These are phyloP conservation scores for Maconellicoccus hirsutus DNA, from an alignment of 1,140 invertebrate species.

Conservation along the genomic window DNA sequence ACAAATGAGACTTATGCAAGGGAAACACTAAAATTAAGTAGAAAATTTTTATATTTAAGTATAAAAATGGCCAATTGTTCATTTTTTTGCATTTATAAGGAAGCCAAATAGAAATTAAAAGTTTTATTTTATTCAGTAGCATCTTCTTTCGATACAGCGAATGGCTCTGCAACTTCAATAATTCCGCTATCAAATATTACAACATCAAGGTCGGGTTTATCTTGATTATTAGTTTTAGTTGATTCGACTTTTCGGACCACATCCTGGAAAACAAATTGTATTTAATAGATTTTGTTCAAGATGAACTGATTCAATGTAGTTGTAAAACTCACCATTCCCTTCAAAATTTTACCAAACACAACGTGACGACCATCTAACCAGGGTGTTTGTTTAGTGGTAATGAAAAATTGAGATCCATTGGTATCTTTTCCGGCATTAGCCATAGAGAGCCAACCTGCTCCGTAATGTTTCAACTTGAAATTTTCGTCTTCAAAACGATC, in stretches of 20 bases:
- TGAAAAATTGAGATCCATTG: constrained; percentile 98
- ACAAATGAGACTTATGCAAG: no score
- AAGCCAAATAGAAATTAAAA: background rate
- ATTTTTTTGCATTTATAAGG: background rate
- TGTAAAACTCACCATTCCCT: constrained; percentile 66
- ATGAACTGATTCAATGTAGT: no score
- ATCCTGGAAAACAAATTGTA: constrained; percentile 51
- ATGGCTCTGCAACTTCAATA: constrained; percentile 58
- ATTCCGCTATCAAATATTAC: constrained; percentile 61
- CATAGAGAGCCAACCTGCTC: constrained; percentile 93
- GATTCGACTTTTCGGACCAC: constrained; percentile 76
- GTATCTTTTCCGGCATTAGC: constrained; percentile 93
- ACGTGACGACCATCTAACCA: constrained; percentile 96
- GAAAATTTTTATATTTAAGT: background rate
- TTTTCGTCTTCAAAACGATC: constrained; percentile 91
- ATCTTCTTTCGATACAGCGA: constrained; percentile 67
- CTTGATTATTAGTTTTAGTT: constrained; percentile 55
- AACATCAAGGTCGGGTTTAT: constrained; percentile 67
- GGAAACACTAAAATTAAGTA: background rate
- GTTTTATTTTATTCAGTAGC: constrained; percentile 42
- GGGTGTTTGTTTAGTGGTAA: constrained; percentile 77
- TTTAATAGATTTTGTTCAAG: no score
- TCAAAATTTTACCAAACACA: constrained; percentile 89
- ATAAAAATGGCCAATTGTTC: background rate
- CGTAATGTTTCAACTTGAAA: constrained; percentile 95